Base-by-base conservation (phyloP, 1,140 invertebrate genomes). In the Drosophila lowei region DNA sequence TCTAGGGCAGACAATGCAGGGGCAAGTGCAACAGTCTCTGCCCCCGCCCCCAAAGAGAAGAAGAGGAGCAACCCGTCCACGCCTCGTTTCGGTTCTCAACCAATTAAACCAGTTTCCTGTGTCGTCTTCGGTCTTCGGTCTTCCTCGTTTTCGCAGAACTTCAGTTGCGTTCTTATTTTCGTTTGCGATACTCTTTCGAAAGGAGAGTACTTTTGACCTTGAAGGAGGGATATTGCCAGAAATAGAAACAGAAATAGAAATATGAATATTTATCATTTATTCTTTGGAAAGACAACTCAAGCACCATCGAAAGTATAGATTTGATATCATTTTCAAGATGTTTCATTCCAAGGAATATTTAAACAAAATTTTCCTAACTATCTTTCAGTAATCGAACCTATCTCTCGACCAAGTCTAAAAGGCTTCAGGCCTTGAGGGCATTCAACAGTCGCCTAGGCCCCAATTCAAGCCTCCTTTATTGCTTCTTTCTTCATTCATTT, bases 81-180 rank as follows among this genome's bases (percentile, higher is more conserved):
- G 28, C 63, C 60, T 23, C 64, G 34, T 60, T 63, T 46, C 41
- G 60, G 70, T 84, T 83, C 58, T 59, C 79, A 83, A 78, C 74
- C 79, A 81, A 81, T 81, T 81, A 81, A 83, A 83, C 79, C 64
- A 81, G 77, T 80, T 80, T 80, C 77, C 77, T 80, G 77, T 80
- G 65, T 63, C 60, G 38, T 42, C 72, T 70, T 38, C 9, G 34
- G 30, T 34, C 30, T 30, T 30, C 28, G 6, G 6, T 28, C 28
- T 28, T 28, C 25, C 9, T 34, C 8, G 11, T 38, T 42, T 67
- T 79, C 54, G 43, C 72, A 60, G 66, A 71, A 79, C 52, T 50
- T 41, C 34, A 47, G 44, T 59, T 48, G 46, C 34, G 30, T 57
- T 16, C 42, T 41, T 23, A 11, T 48, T 41, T 16, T 23, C 16